Evolutionary conservation across 1,140 invertebrate species (phyloP), one percentile per base, ranked within the genome.

Genomic region (Drosophila setifemur): DNA sequence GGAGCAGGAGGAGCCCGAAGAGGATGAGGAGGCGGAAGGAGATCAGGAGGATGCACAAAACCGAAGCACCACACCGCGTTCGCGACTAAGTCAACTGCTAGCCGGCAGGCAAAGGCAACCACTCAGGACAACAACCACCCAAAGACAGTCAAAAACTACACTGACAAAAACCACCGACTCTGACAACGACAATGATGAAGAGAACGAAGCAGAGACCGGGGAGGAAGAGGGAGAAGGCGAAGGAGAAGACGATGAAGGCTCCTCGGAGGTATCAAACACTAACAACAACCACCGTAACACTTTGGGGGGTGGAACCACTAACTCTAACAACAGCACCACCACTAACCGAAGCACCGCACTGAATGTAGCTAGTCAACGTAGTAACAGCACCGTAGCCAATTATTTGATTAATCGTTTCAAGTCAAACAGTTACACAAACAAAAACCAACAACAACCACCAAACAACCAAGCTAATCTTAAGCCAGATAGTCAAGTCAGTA

Each of bases 331-430:
- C 14, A 63, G 21, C 44, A 71, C 35, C 49, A 40, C 35, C n/a
- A 71, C 54, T 71, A 71, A 61, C 42, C 16, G 11, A 8, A 42
- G 67, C 68, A 72, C 68, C 6, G 37, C 42, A 61, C 55, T 50
- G 28, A 72, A 63, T 37, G 47, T 79, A 78, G 43, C 47, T 75
- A 75, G 63, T 73, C 67, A 50, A 47, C 78, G 70, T 89, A 82
- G 67, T 73, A 88, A 89, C 54, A 88, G 83, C 83, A 89, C 87
- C 69, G 75, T 89, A 88, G 78, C 82, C 63, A 85, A 88, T 74
- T 82, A 81, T 82, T 52, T 85, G 43, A 67, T 79, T 54, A 78
- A 73, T 70, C 73, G 64, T 44, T 74, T 61, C 54, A 83, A 74
- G 45, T 43, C 52, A 63, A 71, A 68, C 52, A 74, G 11, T 71